Evolutionary conservation across 2,113 vertebrate genomes (phyloP).

Genomic region (Scomber scombrus): DNA sequence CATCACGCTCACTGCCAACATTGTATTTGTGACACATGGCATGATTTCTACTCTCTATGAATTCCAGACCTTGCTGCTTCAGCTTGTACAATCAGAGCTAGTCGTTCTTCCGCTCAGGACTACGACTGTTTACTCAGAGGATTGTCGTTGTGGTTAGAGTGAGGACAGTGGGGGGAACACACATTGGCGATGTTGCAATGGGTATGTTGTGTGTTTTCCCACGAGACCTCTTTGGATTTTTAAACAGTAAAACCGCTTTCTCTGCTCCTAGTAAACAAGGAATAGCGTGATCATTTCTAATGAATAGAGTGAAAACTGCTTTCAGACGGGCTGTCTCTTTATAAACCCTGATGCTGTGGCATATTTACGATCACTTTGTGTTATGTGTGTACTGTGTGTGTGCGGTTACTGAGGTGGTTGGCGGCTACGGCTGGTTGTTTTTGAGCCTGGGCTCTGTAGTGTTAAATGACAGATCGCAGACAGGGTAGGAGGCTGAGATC

Average conservation of each 20-base stretch:
- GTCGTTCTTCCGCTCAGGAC: slow-evolving; percentile 76
- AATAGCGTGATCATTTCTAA: slow-evolving; percentile 69
- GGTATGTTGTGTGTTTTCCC: slow-evolving; percentile 71
- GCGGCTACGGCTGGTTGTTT: slow-evolving; percentile 72
- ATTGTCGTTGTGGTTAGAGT: slow-evolving; percentile 78
- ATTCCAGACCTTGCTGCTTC: slow-evolving; percentile 72
- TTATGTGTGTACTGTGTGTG: slow-evolving; percentile 66
- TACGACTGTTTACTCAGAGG: slow-evolving; percentile 79
- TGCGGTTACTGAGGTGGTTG: slow-evolving; percentile 70
- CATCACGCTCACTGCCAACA: slow-evolving; percentile 37
- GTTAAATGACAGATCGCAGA: slow-evolving; percentile 85
- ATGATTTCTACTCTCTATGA: slow-evolving; percentile 67
- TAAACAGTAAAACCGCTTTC: slow-evolving; percentile 64
- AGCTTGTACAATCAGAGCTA: slow-evolving; percentile 74
- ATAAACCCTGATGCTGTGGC: slow-evolving; percentile 27
- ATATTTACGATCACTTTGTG: slow-evolving; percentile 59
- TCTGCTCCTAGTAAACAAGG: slow-evolving; percentile 69
- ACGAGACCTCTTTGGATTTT: slow-evolving; percentile 65
- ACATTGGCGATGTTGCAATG: slow-evolving; percentile 79
- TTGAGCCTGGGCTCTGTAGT: slow-evolving; percentile 72
- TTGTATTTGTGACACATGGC: slow-evolving; percentile 65
- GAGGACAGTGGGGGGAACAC: slow-evolving; percentile 67
- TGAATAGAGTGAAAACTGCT: slow-evolving; percentile 71
- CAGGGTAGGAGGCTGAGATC: slow-evolving; percentile 78
- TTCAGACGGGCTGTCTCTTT: slow-evolving; percentile 56